Base-by-base conservation (phyloP, 1,140 invertebrate genomes). In the Neomicropteryx cornuta region DNA sequence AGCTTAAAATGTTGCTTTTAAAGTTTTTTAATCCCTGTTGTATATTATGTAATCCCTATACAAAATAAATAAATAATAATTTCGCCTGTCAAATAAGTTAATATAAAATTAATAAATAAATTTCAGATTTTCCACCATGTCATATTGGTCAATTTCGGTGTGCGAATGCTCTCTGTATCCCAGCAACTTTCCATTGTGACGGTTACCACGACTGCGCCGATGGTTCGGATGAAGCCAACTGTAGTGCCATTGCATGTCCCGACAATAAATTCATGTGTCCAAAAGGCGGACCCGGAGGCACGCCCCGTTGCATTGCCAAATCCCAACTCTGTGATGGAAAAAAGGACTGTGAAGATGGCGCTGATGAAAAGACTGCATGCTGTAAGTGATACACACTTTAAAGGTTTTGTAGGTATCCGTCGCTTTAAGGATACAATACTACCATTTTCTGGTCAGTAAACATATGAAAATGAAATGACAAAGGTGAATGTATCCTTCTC, bases 221-320 rank as follows among this genome's bases (percentile, higher is more conserved):
- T 50, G 83, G 83, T 19, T 83, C 79, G 5, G 92, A 96, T 56
- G 92, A 97, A 58, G 76, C 77, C 33, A 88, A 90, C 62, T 96
- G 92, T 60, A 87, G 83, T 8, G 73, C 80, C 14, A 85, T 91
- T 31, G 78, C 83, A 11, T 97, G 94, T 68, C 85, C 88, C 6
- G 85, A 87, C 41, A 83, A 89, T 45, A 92, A 94, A 66, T 96
- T 91, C 64, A 72, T 90, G 10, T 96, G 92, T 56, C 86, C 89
- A 0, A 73, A 82, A 53, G 78, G 85, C 16, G 74, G 70, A 1
- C 58, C 68, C 1, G 75, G 72, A 10, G 80, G 78, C 4, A 71
- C 70, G 3, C 82, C 84, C 38, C 80, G 87, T 45, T 98, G 95
- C 52, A 96, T 98, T 38, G 76, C 83, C 5, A 77, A 84, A 42